These are phyloP conservation scores for Umimayanthus chanpuru DNA, from an alignment of 92 coral and sea anemone genomes.

Conservation along the genomic window DNA sequence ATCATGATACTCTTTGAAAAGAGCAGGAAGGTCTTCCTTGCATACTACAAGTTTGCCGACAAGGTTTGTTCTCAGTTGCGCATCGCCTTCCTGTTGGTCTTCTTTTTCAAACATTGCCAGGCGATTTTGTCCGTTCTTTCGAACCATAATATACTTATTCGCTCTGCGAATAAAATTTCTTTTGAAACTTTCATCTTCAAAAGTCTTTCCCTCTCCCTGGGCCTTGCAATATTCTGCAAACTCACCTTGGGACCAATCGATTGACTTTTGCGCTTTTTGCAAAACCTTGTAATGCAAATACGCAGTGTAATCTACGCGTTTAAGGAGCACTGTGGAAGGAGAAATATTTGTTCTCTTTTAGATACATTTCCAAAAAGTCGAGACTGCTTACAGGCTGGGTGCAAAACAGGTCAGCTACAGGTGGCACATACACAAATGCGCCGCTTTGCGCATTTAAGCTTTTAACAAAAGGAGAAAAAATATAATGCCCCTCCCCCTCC, in stretches of 20 bases:
- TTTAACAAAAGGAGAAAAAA: too few species aligned
- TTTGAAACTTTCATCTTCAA: neutral
- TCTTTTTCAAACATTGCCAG: neutral
- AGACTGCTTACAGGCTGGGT: neutral
- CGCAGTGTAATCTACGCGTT: neutral
- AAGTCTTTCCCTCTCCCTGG: conserved; percentile 1
- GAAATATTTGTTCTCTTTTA: neutral
- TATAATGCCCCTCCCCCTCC: too few species aligned
- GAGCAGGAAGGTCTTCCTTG: neutral
- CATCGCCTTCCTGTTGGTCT: neutral
- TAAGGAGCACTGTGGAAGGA: neutral
- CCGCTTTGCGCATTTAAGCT: too few species aligned
- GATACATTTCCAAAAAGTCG: too few species aligned
- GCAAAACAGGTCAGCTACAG: neutral
- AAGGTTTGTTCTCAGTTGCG: neutral
- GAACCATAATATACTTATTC: neutral
- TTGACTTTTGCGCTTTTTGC: neutral
- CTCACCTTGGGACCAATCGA: neutral
- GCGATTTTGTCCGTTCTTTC: neutral
- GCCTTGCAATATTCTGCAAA: conserved; percentile 8
- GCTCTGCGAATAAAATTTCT: neutral
- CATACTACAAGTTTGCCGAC: neutral
- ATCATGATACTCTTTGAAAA: conserved; percentile 19
- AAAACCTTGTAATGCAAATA: neutral
- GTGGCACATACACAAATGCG: neutral